phyloP scores from a whole-genome alignment of 1,140 invertebrate species.

The Lasioglossum baleicum region DNA sequence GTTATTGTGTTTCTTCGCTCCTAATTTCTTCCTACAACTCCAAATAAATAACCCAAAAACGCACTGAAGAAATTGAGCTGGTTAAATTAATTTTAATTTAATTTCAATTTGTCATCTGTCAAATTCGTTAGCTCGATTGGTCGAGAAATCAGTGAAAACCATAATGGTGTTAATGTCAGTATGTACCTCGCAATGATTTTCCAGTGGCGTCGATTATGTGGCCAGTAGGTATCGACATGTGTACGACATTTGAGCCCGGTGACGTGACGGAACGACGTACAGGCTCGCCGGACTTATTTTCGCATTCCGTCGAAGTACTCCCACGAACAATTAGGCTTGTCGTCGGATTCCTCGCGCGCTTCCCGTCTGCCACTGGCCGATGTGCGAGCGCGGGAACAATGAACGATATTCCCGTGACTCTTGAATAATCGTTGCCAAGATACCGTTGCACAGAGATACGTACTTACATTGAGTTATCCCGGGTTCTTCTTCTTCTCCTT shows the following conservation, averaged over 20 bases:
- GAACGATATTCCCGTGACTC: slow-evolving; percentile 20
- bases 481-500: not conserved
- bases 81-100: too few species aligned
- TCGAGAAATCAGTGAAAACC: too few species aligned
- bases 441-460: slow-evolving; percentile 31
- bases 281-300: slow-evolving; percentile 29
- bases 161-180: too few species aligned
- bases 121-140: too few species aligned
- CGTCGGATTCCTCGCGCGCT: slow-evolving; percentile 54
- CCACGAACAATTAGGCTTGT: slow-evolving; percentile 61
- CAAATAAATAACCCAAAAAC: too few species aligned
- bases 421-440: slow-evolving; percentile 32
- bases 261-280: slow-evolving; percentile 27
- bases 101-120: too few species aligned
- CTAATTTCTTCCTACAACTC: too few species aligned
- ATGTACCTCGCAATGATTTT: too few species aligned
- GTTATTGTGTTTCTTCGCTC: too few species aligned
- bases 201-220: too few species aligned
- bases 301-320: slow-evolving; percentile 48
- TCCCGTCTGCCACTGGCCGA: slow-evolving; percentile 36
- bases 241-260: slow-evolving; percentile 52
- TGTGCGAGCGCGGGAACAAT: slow-evolving; percentile 42
- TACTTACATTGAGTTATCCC: slow-evolving; percentile 5
- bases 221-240: slow-evolving; percentile 21
- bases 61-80: too few species aligned